Evolutionary conservation across 2,113 vertebrate species (phyloP), one percentile per base, ranked within the genome.

Genomic region (Epinephelus moara): DNA sequence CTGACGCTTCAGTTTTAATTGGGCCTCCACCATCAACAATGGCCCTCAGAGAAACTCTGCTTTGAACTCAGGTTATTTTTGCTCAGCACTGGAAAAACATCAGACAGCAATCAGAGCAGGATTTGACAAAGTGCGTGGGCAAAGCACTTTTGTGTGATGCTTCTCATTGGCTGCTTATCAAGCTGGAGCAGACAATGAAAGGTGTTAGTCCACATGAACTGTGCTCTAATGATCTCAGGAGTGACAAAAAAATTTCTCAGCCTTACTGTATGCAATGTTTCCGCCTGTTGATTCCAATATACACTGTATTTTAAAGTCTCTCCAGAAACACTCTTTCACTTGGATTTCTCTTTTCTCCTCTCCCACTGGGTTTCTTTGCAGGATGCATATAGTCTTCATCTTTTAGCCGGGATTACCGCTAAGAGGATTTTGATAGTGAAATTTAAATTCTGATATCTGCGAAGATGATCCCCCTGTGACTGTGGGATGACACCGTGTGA

Each of bases 351-450:
- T 70, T 74, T 55, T 11, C 13, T 56, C 25, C 37, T 25, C 9
- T 25, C 42, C n/a, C 23, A n/a, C 56, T 56, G 5, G 17, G 11
- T 56, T 80, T 75, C 19, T 80, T 61, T 15, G 15, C 19, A 60
- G 72, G 67, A 72, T 45, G 0, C 55, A 61, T 55, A n/a, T 79
- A 45, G 6, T 63, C 13, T 88, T 86, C 62, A 87, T 81, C 85
- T 47, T 95, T 92, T 93, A 92, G 76, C 49, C 63, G 50, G 89
- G 90, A 91, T 95, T 95, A 92, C 84, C 49, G 62, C 85, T 90
- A 92, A 94, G 91, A 92, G 92, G 95, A 96, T 95, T 93, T 94
- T 91, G 86, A 87, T 78, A 77, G 80, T 80, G 85, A 94, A 93
- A 94, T 90, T 91, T 93, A 50, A 53, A 81, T 55, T 63, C 68